Percentiles rank a stretch among this genome's conserved stretches.
Conservation (phyloP, 2,888 invertebrate genomes). For the Eurytoma adleriae region DNA sequence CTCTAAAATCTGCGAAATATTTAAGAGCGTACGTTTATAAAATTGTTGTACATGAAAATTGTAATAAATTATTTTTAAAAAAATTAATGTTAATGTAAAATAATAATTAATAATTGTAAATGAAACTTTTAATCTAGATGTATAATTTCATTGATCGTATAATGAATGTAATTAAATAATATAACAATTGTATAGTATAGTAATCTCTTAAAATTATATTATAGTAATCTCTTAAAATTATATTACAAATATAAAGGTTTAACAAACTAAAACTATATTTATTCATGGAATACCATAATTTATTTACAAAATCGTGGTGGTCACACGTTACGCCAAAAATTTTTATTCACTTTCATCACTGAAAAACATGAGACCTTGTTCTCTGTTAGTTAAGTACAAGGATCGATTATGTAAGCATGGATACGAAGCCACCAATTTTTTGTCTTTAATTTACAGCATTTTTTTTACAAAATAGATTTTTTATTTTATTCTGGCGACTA, state of each 20-base stretch:
- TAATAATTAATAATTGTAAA: no score
- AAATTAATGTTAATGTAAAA: not conserved
- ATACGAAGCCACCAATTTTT: slow-evolving; percentile 47
- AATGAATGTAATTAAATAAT: no score
- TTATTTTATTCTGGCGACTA: slow-evolving; percentile 44
- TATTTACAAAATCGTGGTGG: slow-evolving; percentile 66
- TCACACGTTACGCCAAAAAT: slow-evolving; percentile 59
- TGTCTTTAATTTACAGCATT: slow-evolving; percentile 38
- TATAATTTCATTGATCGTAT: no score
- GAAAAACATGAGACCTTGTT: slow-evolving; percentile 60
- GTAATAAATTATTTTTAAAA: slow-evolving; percentile 55
- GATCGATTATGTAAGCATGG: slow-evolving; percentile 48
- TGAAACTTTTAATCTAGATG: no score
- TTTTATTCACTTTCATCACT: slow-evolving; percentile 28
- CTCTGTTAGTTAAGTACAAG: slow-evolving; percentile 66
- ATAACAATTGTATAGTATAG: no score
- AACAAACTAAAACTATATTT: not conserved
- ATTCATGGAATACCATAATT: slow-evolving; percentile 56
- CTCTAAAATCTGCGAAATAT: slow-evolving; percentile 16
- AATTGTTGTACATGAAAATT: slow-evolving; percentile 28
- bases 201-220: no score
- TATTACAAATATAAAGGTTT: not conserved
- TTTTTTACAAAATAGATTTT: slow-evolving; percentile 43
- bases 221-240: no score
- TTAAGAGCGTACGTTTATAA: slow-evolving; percentile 33